phyloP scores from a whole-genome alignment of 2,113 vertebrate genomes.

The Tragelaphus scriptus region DNA sequence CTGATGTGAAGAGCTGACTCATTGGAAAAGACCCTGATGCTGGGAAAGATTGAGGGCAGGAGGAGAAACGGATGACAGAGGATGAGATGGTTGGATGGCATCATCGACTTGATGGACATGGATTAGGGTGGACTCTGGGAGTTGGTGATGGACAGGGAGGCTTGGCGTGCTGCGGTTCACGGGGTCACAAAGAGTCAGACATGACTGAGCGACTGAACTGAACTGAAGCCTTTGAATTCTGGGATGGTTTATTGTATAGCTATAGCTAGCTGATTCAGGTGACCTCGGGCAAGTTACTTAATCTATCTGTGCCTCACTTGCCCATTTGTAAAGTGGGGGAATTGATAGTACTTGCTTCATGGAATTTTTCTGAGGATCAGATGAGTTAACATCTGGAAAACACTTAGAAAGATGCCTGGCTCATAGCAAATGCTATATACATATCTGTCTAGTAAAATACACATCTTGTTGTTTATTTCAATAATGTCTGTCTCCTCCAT shows the following conservation, averaged over 20 bases:
- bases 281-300: neutral
- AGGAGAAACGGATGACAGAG: too few relatives aligned
- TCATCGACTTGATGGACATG: too few relatives aligned
- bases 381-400: neutral
- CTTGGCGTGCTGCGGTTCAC: fast-evolving
- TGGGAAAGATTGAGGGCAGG: too few relatives aligned
- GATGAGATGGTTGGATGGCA: too few relatives aligned
- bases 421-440: neutral
- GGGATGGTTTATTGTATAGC: neutral
- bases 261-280: neutral
- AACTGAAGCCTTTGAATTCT: neutral
- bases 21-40: too few relatives aligned
- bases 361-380: neutral
- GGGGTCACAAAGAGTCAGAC: too few relatives aligned
- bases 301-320: neutral
- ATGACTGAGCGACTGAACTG: too few relatives aligned
- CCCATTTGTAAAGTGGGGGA: neutral
- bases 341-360: neutral
- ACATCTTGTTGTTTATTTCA: neutral
- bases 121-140: too few relatives aligned
- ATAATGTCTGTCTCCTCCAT: neutral
- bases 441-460: neutral
- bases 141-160: too few relatives aligned
- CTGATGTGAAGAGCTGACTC: too few relatives aligned
- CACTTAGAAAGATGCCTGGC: neutral